phyloP scores from a whole-genome alignment of 2,888 invertebrate species.

The Coelopa pilipes region DNA sequence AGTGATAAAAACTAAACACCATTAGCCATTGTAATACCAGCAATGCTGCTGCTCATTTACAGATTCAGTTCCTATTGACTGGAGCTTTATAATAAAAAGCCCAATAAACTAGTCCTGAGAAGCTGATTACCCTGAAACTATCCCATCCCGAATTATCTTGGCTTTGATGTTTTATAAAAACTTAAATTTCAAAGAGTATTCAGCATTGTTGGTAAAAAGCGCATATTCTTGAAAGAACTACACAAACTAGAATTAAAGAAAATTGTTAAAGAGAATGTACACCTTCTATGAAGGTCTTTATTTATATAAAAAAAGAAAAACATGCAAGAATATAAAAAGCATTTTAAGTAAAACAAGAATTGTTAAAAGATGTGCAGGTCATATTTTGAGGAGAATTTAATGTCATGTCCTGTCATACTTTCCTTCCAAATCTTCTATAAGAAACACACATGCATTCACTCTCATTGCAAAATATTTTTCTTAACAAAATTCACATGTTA shows the following conservation, averaged over 20 bases:
- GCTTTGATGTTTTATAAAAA: neutral
- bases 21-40: conserved; percentile 22
- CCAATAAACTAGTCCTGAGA: too few relatives aligned
- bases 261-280: conserved; percentile 36
- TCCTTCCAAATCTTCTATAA: neutral
- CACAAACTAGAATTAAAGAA: conserved; percentile 19
- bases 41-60: conserved; percentile 10
- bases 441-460: too few relatives aligned
- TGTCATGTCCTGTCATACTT: conserved; percentile 14
- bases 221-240: neutral
- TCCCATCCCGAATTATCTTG: too few relatives aligned
- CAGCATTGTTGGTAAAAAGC: conserved; percentile 30
- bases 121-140: too few relatives aligned
- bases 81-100: too few relatives aligned
- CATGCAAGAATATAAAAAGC: conserved; percentile 9
- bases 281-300: conserved; percentile 48
- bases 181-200: neutral
- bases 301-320: conserved; percentile 32
- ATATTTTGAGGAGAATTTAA: conserved; percentile 23
- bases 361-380: conserved; percentile 46
- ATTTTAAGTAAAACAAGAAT: conserved; percentile 31
- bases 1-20: conserved; percentile 13
- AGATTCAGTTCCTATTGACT: too few relatives aligned
- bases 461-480: neutral
- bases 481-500: neutral